Percentiles rank a stretch among this genome's conserved stretches.
Evolutionary conservation across 2,113 vertebrate species (phyloP).

Genomic region (Montifringilla adamsi): DNA sequence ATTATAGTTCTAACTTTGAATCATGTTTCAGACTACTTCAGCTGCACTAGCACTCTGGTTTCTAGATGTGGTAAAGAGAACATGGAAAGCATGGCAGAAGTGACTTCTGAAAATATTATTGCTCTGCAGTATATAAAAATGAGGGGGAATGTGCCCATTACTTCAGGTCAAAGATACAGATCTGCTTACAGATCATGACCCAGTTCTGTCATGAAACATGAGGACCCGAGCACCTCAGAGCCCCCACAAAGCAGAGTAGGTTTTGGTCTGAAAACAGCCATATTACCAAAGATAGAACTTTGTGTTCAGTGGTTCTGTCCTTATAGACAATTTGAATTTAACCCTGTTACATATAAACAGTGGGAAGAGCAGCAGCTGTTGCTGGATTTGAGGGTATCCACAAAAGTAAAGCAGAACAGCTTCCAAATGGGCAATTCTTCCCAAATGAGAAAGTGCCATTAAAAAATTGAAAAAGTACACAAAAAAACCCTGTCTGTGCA

Average conservation of each 20-base stretch:
- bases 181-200: background rate
- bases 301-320: background rate
- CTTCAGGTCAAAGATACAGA: background rate
- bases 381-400: background rate
- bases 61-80: background rate
- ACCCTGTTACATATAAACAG: background rate
- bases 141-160: background rate
- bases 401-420: background rate
- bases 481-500: background rate
- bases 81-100: background rate
- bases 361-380: background rate
- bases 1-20: background rate
- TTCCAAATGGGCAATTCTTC: background rate
- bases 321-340: background rate
- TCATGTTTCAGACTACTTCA: background rate
- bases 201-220: background rate
- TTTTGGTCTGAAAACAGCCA: background rate
- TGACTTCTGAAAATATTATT: background rate
- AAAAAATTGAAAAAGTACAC: background rate
- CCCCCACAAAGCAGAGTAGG: background rate
- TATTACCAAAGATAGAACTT: background rate
- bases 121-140: background rate
- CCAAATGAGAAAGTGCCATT: background rate
- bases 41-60: background rate
- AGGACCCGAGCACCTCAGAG: background rate